Evolutionary conservation across 2,113 vertebrate genomes (phyloP).

Genomic region (Pandion haliaetus): DNA sequence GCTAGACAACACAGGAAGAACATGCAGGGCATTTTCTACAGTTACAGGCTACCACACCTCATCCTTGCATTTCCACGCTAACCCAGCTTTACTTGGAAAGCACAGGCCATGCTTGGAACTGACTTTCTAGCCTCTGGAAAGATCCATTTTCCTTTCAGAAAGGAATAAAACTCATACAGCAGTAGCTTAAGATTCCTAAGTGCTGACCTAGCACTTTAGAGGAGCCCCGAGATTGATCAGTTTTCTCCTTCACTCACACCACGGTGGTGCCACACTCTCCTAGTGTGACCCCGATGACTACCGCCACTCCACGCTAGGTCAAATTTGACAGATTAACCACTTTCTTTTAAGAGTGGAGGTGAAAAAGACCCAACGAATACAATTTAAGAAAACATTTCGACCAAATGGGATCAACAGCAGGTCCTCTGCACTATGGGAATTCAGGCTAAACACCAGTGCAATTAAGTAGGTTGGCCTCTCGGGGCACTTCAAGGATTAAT

Average conservation of each 20-base stretch:
- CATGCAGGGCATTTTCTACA: neutral
- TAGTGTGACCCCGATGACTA: fast-evolving
- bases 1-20: neutral
- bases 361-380: neutral
- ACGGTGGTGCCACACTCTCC: neutral
- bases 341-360: neutral
- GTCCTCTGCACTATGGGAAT: neutral
- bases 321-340: neutral
- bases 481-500: conserved; percentile 44
- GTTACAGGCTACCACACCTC: neutral
- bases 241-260: neutral
- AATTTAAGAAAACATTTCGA: neutral
- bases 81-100: neutral
- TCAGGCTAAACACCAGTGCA: neutral
- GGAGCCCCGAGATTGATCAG: neutral
- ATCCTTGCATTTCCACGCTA: neutral
- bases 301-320: neutral
- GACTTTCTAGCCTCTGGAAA: neutral
- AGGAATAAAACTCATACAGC: neutral
- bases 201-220: neutral
- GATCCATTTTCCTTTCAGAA: neutral
- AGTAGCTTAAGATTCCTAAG: neutral
- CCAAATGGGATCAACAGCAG: neutral
- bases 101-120: neutral
- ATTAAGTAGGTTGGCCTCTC: conserved; percentile 7